A percentile compares a stretch with the other conserved stretches of the same genome.
Evolutionary conservation across 2,888 invertebrate species (phyloP).

Genomic region (Aphidius colemani): DNA sequence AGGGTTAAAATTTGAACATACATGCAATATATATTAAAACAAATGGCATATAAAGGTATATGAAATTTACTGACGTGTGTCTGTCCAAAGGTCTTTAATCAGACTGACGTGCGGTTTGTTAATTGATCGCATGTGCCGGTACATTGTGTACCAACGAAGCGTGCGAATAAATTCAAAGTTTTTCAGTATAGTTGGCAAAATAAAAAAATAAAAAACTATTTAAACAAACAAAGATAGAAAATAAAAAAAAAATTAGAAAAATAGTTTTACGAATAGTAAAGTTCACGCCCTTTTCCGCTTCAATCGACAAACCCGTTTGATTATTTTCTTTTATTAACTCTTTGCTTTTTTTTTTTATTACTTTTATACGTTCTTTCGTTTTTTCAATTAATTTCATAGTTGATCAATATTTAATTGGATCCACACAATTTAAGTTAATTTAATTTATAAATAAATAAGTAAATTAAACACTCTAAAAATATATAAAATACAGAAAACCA

Average conservation of each 20-base stretch:
- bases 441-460: no score
- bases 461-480: no score
- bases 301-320: slow-evolving; percentile 15
- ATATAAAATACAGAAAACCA: no score
- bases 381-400: no score
- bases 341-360: slow-evolving; percentile 7
- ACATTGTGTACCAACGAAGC: slow-evolving; percentile 22
- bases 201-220: slow-evolving; percentile 6
- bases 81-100: slow-evolving; percentile 21
- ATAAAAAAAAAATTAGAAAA: slow-evolving; percentile 13
- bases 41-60: not conserved
- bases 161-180: slow-evolving; percentile 13
- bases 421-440: no score
- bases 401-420: no score
- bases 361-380: not conserved
- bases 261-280: slow-evolving; percentile 11
- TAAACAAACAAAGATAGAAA: slow-evolving; percentile 11
- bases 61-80: slow-evolving; percentile 4
- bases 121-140: slow-evolving; percentile 23
- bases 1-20: no score
- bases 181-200: slow-evolving; percentile 11
- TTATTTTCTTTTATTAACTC: slow-evolving; percentile 2
- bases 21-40: no score
- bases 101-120: slow-evolving; percentile 22
- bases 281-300: slow-evolving; percentile 19